These are phyloP conservation scores for Entomobrya multifasciata DNA, from an alignment of 2,888 invertebrate genomes.

Conservation along the genomic window DNA sequence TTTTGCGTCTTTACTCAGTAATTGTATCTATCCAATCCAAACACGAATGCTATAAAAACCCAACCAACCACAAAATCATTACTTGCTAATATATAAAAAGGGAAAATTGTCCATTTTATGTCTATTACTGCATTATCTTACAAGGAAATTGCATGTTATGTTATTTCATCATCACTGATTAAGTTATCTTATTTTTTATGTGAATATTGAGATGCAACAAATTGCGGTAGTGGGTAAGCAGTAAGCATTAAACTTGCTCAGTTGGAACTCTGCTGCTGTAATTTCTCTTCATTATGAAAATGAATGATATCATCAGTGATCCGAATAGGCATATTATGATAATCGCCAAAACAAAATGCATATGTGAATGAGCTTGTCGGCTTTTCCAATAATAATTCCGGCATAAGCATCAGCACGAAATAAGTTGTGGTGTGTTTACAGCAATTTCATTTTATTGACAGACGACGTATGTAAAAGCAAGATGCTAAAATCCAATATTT, in stretches of 20 bases:
- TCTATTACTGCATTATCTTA: neutral
- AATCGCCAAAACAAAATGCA: constrained; percentile 16
- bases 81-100: neutral
- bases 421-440: neutral
- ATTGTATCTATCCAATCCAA: too few relatives aligned
- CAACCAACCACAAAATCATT: constrained; percentile 13
- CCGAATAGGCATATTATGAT: constrained; percentile 44
- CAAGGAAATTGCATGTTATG: constrained; percentile 15
- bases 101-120: constrained; percentile 28
- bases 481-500: neutral
- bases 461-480: neutral
- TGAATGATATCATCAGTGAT: constrained; percentile 2
- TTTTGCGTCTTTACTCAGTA: too few relatives aligned
- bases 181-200: constrained; percentile 21
- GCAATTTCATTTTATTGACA: constrained; percentile 25
- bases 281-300: neutral
- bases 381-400: constrained; percentile 18
- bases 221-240: constrained; percentile 4
- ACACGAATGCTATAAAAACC: neutral
- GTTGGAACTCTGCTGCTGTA: constrained; percentile 29
- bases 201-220: neutral
- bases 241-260: constrained; percentile 33
- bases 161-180: constrained; percentile 1
- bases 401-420: neutral
- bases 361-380: constrained; percentile 20